Evolutionary conservation across 2,797 vertebrate genomes (phyloP).

Genomic region (Liasis olivaceus): DNA sequence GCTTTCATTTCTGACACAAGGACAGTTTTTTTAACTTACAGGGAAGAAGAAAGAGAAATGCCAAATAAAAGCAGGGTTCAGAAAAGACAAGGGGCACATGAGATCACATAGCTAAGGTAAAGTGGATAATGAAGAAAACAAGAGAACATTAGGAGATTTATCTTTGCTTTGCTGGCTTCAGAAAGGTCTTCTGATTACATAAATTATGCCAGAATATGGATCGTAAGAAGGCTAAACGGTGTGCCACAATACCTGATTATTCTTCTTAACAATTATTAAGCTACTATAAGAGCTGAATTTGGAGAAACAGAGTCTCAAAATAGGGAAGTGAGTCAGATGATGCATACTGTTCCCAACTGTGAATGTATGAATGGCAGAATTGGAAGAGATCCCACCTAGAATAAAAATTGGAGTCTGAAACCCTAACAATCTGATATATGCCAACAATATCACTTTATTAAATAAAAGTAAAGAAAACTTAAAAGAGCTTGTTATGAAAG

Average conservation of each 20-base stretch:
- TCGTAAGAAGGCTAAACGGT: not conserved
- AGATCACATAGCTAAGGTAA: not conserved
- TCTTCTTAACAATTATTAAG: not conserved
- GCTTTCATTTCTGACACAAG: not conserved
- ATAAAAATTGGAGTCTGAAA: not conserved
- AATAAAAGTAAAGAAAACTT: not conserved
- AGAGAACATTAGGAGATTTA: not conserved
- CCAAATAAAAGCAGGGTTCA: not conserved
- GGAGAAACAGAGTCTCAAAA: not conserved
- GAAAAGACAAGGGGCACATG: not conserved
- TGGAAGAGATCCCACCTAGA: not conserved
- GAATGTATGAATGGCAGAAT: not conserved
- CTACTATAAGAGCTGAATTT: not conserved
- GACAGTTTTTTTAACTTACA: not conserved
- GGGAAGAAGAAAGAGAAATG: too few species aligned
- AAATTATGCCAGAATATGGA: not conserved
- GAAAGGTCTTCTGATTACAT: not conserved
- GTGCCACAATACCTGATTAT: not conserved
- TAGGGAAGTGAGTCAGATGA: not conserved
- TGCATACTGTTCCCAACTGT: not conserved
- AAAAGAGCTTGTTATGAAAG: not conserved
- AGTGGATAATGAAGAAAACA: not conserved
- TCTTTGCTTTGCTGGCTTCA: not conserved
- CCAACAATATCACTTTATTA: not conserved
- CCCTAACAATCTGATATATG: not conserved